Evolutionary conservation across 2,113 vertebrate genomes (phyloP).

Genomic region (Lota lota): DNA sequence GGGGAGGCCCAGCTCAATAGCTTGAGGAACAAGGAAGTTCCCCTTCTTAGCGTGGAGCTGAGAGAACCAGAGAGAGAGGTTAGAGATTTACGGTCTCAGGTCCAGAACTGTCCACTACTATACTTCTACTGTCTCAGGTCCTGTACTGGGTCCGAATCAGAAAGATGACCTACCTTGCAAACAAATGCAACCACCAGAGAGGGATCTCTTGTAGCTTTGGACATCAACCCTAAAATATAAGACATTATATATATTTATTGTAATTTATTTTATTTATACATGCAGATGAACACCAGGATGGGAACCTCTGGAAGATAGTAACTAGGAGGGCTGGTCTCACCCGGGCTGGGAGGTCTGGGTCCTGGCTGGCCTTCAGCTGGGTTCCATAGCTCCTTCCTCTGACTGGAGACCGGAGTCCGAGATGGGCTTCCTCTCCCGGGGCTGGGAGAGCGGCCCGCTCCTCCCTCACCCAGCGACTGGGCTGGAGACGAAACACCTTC

Average conservation of each 20-base stretch:
- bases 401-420: slow-evolving; percentile 3
- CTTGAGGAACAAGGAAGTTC: slow-evolving; percentile 84
- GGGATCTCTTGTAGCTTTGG: slow-evolving; percentile 45
- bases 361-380: not conserved
- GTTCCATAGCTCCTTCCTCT: slow-evolving; percentile 25
- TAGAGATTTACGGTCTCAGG: no score
- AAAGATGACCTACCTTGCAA: slow-evolving; percentile 80
- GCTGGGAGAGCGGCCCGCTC: not conserved
- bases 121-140: no score
- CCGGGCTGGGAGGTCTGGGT: not conserved
- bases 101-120: no score
- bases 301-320: no score
- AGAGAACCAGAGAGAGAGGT: not conserved
- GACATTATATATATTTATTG: not conserved
- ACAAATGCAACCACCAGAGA: slow-evolving; percentile 86
- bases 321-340: not conserved
- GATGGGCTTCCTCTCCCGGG: slow-evolving; percentile 28
- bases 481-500: slow-evolving; percentile 31
- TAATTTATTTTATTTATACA: not conserved
- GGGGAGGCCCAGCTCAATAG: slow-evolving; percentile 85
- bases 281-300: not conserved
- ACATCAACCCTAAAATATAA: slow-evolving; percentile 1
- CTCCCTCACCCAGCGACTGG: not conserved
- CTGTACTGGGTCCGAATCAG: not conserved
- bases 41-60: slow-evolving; percentile 84